Evolutionary conservation across 2,797 vertebrate genomes (phyloP).

Genomic region (Eidolon dupreanum): DNA sequence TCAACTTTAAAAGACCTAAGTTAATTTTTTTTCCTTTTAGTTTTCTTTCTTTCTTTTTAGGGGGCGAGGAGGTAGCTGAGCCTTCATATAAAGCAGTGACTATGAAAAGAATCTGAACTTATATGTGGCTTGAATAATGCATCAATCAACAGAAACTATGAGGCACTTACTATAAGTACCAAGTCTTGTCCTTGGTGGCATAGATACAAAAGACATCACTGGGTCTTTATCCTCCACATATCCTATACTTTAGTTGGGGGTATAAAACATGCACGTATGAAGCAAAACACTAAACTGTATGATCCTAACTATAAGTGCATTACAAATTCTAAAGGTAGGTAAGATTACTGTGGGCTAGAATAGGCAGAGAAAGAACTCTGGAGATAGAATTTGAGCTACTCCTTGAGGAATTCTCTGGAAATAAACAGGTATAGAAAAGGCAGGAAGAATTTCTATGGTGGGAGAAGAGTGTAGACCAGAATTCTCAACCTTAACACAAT

Average conservation of each 20-base stretch:
- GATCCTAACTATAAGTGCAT: neutral
- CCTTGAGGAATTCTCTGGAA: slow-evolving; percentile 26
- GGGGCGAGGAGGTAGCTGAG: neutral
- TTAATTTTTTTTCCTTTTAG: neutral
- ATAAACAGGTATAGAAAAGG: neutral
- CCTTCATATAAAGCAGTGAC: neutral
- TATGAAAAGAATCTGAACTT: slow-evolving; percentile 41
- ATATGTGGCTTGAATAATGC: neutral
- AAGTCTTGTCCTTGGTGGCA: neutral
- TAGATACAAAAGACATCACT: neutral
- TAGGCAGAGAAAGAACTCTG: neutral
- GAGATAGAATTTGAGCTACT: slow-evolving; percentile 1
- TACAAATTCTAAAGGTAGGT: slow-evolving; percentile 5
- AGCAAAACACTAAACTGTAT: slow-evolving; percentile 17
- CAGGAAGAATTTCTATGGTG: neutral
- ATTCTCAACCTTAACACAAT: neutral
- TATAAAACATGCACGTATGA: neutral
- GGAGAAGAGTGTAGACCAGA: neutral
- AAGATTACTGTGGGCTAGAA: neutral
- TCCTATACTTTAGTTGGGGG: neutral
- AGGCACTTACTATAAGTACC: neutral
- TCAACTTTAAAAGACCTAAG: slow-evolving; percentile 2
- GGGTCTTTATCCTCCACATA: neutral
- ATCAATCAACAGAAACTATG: neutral
- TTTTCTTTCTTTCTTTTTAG: neutral